These are phyloP conservation scores for Silurus asotus DNA, from an alignment of 2,113 vertebrate genomes.

Conservation along the genomic window DNA sequence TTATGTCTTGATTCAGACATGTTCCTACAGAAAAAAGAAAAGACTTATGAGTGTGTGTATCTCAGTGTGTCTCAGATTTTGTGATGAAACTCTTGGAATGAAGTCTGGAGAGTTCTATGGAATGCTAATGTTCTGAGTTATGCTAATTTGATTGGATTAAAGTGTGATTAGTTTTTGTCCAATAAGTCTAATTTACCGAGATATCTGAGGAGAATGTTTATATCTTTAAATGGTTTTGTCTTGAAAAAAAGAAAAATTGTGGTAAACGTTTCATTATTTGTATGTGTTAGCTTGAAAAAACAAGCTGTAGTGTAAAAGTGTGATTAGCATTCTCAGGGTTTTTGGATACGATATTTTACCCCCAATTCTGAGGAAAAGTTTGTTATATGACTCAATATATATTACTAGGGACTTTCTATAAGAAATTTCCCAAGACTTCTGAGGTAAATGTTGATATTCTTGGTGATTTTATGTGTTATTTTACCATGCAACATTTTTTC, in stretches of 20 bases:
- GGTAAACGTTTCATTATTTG: background rate
- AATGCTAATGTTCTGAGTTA: background rate
- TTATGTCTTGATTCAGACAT: background rate
- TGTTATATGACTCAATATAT: background rate
- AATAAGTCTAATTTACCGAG: background rate
- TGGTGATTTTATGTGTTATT: background rate
- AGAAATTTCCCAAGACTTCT: background rate
- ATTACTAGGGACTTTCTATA: background rate
- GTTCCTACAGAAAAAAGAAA: background rate
- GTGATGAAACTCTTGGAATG: background rate
- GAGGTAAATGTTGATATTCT: background rate
- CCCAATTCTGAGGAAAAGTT: background rate
- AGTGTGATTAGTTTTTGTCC: background rate
- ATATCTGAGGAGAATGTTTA: background rate
- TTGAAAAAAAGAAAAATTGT: background rate
- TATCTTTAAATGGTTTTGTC: background rate
- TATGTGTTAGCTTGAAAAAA: background rate
- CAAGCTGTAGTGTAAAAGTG: background rate
- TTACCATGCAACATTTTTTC: background rate
- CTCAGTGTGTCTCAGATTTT: background rate
- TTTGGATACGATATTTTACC: background rate
- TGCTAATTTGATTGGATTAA: background rate
- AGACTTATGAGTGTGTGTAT: background rate
- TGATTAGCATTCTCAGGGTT: background rate
- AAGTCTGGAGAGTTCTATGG: no score